These are phyloP conservation scores for Anas platyrhynchos DNA, from an alignment of 2,113 vertebrate genomes.

Conservation along the genomic window DNA sequence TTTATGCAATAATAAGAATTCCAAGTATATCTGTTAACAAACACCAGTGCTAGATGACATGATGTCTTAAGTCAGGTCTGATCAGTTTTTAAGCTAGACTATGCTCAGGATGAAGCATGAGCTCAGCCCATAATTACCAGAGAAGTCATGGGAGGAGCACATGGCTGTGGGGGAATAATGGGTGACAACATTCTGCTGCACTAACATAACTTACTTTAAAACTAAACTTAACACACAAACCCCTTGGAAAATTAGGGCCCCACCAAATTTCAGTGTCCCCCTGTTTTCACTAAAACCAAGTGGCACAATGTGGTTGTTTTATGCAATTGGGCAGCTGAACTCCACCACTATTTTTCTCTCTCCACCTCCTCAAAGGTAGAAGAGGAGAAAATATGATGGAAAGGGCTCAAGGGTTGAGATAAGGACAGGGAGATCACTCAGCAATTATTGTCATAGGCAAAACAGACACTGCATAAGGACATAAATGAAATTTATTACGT, in stretches of 20 bases:
- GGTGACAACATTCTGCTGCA: background rate
- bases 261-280: background rate
- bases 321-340: too few species aligned
- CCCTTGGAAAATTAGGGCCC: background rate
- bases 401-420: too few species aligned
- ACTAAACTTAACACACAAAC: background rate
- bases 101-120: background rate
- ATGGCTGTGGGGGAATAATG: background rate
- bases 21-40: background rate
- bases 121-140: background rate
- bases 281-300: background rate
- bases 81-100: background rate
- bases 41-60: background rate
- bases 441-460: too few species aligned
- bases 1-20: background rate
- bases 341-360: too few species aligned
- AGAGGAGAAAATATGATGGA: too few species aligned
- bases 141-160: background rate
- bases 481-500: too few species aligned
- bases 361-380: too few species aligned
- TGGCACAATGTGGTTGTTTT: background rate
- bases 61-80: background rate
- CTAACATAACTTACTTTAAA: background rate
- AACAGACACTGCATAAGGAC: too few species aligned
- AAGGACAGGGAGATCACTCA: too few species aligned